Conservation (phyloP, 2,113 vertebrate species). For the Lepisosteus oculatus region DNA sequence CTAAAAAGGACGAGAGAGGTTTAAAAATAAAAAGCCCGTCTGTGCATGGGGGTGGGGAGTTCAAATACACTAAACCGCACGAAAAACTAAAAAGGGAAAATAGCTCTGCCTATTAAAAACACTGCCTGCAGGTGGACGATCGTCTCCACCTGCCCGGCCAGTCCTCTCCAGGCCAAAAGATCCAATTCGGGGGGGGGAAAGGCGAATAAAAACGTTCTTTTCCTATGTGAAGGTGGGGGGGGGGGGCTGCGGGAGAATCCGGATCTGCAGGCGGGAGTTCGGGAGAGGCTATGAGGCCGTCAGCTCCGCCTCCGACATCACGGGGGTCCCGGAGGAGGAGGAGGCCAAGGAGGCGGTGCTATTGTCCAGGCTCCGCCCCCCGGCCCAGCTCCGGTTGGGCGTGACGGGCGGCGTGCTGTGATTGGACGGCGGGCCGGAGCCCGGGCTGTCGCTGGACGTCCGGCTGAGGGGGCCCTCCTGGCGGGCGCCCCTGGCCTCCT, state of each 20-base stretch:
- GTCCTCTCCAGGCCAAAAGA: too few relatives aligned
- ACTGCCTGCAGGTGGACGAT: too few relatives aligned
- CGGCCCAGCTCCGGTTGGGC: slow-evolving; percentile 17
- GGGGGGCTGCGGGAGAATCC: too few relatives aligned
- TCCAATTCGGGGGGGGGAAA: not conserved
- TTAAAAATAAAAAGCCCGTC: not conserved
- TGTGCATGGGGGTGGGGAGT: too few relatives aligned
- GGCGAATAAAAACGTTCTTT: not conserved
- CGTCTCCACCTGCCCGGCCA: too few relatives aligned
- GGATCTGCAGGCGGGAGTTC: not conserved
- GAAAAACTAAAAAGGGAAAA: not conserved
- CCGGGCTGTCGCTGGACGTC: slow-evolving; percentile 53
- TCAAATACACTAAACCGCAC: too few relatives aligned
- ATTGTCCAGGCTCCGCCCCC: slow-evolving; percentile 51
- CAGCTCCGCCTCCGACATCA: slow-evolving; percentile 52
- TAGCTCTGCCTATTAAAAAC: too few relatives aligned
- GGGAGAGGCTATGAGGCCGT: slow-evolving; percentile 22
- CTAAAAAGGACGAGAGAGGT: slow-evolving; percentile 4
- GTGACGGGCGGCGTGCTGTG: slow-evolving; percentile 43
- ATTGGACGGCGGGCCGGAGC: slow-evolving; percentile 49
- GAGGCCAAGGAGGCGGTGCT: slow-evolving; percentile 49
- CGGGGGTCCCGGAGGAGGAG: slow-evolving; percentile 49
- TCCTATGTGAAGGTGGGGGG: too few relatives aligned
- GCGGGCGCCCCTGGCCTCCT: slow-evolving; percentile 53
- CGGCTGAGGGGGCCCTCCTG: slow-evolving; percentile 44